Evolutionary conservation across 1,140 invertebrate species (phyloP).

Genomic region (Ceratina calcarata): DNA sequence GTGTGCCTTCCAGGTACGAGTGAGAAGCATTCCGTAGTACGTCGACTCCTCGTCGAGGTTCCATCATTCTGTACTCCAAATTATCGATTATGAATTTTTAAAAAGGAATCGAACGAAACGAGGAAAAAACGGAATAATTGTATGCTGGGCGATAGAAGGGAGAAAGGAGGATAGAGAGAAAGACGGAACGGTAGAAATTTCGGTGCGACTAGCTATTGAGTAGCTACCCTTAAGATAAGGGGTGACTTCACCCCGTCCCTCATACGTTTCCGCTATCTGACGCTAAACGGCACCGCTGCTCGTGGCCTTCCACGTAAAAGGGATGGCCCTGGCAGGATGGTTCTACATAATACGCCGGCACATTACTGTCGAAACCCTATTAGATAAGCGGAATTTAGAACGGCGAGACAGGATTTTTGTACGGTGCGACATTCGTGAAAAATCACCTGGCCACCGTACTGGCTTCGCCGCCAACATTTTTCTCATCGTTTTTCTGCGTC

Average conservation of each 20-base stretch:
- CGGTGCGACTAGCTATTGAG: constrained; percentile 76
- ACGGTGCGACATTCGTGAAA: constrained; percentile 55
- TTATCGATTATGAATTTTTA: not conserved
- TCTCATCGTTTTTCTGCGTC: not conserved
- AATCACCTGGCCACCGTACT: constrained; percentile 43
- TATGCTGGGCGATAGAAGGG: no score
- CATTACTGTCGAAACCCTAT: constrained; percentile 73
- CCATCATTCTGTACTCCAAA: not conserved
- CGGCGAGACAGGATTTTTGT: constrained; percentile 70
- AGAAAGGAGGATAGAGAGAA: constrained; percentile 14
- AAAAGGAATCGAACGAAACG: constrained; percentile 46
- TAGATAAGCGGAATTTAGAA: constrained; percentile 76
- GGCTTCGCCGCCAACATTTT: constrained; percentile 28
- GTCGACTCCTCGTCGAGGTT: no score
- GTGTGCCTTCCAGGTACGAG: constrained; percentile 41
- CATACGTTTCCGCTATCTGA: constrained; percentile 75
- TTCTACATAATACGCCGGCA: constrained; percentile 76
- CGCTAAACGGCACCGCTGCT: constrained; percentile 70
- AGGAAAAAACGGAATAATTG: constrained; percentile 33
- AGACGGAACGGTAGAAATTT: constrained; percentile 61
- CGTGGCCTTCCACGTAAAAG: constrained; percentile 74
- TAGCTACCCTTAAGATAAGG: constrained; percentile 78
- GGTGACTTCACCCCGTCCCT: constrained; percentile 72
- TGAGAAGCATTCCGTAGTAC: constrained; percentile 15
- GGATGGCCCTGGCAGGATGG: constrained; percentile 69